Percentiles rank a stretch among this genome's conserved stretches.
Evolutionary conservation across 2,113 vertebrate genomes (phyloP).

Genomic region (Lota lota): DNA sequence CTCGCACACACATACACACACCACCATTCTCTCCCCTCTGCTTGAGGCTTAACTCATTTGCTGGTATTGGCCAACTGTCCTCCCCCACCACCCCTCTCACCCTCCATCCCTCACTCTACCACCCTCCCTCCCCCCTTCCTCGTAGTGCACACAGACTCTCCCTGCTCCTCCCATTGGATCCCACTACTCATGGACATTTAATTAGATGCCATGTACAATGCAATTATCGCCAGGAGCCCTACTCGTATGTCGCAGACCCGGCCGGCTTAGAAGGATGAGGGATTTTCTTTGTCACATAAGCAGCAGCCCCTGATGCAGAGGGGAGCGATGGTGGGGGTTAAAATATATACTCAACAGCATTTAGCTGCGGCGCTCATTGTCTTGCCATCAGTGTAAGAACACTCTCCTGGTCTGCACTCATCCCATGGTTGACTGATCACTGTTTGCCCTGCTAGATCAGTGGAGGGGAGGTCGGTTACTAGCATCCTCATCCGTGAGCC

Average conservation of each 20-base stretch:
- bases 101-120: conserved; percentile 15
- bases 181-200: conserved; percentile 70
- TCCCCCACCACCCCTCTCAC: conserved; percentile 24
- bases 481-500: neutral
- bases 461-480: conserved; percentile 1
- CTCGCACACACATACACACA: too few species aligned
- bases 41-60: conserved; percentile 73
- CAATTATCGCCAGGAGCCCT: conserved; percentile 65
- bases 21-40: conserved; percentile 33
- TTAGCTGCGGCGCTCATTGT: conserved; percentile 4
- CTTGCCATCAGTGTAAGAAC: conserved; percentile 25
- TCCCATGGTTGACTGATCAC: conserved; percentile 8
- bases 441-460: conserved; percentile 16
- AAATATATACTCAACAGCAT: conserved; percentile 6
- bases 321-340: neutral
- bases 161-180: conserved; percentile 9
- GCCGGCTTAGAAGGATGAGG: conserved; percentile 47
- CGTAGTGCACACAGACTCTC: neutral
- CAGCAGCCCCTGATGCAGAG: neutral
- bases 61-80: conserved; percentile 74
- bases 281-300: conserved; percentile 43
- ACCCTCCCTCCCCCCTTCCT: conserved; percentile 8
- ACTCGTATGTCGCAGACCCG: conserved; percentile 46
- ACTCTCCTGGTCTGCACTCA: conserved; percentile 7
- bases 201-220: conserved; percentile 73